Evolutionary conservation across 2,113 vertebrate species (phyloP).

Genomic region (Oncorhynchus tshawytscha): DNA sequence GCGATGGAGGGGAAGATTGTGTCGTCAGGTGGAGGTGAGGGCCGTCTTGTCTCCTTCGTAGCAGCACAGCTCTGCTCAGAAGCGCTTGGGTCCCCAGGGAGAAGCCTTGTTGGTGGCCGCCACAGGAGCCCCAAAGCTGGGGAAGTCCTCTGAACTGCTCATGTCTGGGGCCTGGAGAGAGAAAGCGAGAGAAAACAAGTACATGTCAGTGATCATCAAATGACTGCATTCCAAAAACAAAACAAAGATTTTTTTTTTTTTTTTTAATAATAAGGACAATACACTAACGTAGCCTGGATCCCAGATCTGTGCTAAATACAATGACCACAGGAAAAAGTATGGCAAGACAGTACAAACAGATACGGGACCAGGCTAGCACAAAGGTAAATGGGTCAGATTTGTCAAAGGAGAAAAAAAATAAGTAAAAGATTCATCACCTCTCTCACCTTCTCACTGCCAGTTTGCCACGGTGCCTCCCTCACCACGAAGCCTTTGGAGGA

Average conservation of each 20-base stretch:
- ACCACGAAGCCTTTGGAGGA: slow-evolving; percentile 97
- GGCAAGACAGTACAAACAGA: too few species aligned
- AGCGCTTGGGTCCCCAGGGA: slow-evolving; percentile 98
- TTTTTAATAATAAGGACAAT: neutral
- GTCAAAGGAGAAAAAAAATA: neutral
- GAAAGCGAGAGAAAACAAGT: neutral
- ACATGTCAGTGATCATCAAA: neutral
- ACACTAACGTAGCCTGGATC: too few species aligned
- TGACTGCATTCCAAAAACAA: neutral
- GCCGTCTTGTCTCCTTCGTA: slow-evolving; percentile 33
- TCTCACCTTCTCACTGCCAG: slow-evolving; percentile 84
- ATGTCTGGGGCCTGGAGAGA: slow-evolving; percentile 88
- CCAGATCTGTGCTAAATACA: too few species aligned
- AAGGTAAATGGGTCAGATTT: neutral
- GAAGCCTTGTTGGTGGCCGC: slow-evolving; percentile 84
- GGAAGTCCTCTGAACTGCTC: slow-evolving; percentile 98
- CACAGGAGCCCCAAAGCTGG: slow-evolving; percentile 95
- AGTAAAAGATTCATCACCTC: neutral
- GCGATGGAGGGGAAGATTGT: slow-evolving; percentile 51
- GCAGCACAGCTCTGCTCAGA: slow-evolving; percentile 77
- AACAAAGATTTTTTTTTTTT: neutral
- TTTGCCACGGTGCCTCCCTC: slow-evolving; percentile 95
- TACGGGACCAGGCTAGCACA: too few species aligned
- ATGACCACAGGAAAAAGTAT: too few species aligned
- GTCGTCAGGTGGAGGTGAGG: slow-evolving; percentile 41